Percentiles rank a stretch among this genome's conserved stretches.
Evolutionary conservation across 1,140 invertebrate genomes (phyloP).

Genomic region (Tigriopus japonicus): DNA sequence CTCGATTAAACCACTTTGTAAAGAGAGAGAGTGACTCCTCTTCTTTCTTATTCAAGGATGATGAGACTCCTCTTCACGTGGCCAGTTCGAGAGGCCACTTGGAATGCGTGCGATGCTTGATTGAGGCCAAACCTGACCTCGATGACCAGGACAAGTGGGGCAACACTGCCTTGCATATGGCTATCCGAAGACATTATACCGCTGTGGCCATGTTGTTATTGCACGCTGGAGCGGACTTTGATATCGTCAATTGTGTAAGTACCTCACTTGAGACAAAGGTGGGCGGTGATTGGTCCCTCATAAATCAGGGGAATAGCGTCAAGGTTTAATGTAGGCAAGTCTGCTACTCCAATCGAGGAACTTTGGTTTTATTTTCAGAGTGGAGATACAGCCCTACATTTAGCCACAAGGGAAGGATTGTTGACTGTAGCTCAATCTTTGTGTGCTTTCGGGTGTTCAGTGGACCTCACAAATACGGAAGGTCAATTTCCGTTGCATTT

Average conservation of each 20-base stretch:
- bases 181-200: constrained; percentile 36
- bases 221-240: constrained; percentile 46
- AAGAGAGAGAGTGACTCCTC: background rate
- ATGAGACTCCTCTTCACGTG: constrained; percentile 36
- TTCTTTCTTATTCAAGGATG: constrained; percentile 28
- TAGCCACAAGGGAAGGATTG: constrained; percentile 45
- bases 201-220: constrained; percentile 40
- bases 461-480: constrained; percentile 44
- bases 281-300: too few species aligned
- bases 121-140: constrained; percentile 28
- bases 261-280: background rate
- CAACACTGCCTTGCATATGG: constrained; percentile 41
- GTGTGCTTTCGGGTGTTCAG: constrained; percentile 49
- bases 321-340: too few species aligned
- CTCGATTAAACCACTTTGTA: background rate
- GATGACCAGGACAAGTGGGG: constrained; percentile 34
- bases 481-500: constrained; percentile 51
- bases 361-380: background rate
- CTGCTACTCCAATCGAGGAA: too few species aligned
- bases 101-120: constrained; percentile 36
- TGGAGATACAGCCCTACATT: constrained; percentile 47
- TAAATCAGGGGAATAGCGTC: too few species aligned
- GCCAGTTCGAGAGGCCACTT: constrained; percentile 35
- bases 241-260: constrained; percentile 42
- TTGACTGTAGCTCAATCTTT: constrained; percentile 46